Base-by-base conservation (phyloP, 1,140 invertebrate genomes). In the Eufriesea mexicana region DNA sequence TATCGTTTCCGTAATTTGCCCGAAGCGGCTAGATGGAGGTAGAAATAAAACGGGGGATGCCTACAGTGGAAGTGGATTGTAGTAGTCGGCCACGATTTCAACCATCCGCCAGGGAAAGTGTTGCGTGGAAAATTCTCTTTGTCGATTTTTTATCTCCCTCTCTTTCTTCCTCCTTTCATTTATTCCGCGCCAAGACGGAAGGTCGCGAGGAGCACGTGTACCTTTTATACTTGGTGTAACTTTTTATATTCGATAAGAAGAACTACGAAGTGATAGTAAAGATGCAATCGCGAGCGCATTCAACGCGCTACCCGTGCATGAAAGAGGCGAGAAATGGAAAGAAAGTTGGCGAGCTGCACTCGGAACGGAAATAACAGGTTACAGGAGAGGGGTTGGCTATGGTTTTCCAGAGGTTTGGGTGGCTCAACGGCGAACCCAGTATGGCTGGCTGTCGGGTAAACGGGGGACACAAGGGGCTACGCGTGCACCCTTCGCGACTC, bases 401-500 rank as follows among this genome's bases (percentile, higher is more conserved):
- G 70, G 18, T 45, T 72, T 62, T 16, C 28, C 80, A 55, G 55
- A 25, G 35, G 79, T 86, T 86, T 75, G 64, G 64, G 55, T 49
- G 84, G 70, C 42, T 67, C 54, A 86, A 67, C 72, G 59, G 35
- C 9, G 74, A 12, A 74, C 59, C 35, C 66, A 64, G 78, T 79
- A 80, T 45, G 71, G 78, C 72, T 83, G 68, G 70, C 51, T 59
- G 84, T 72, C 67, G 75, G 70, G 78, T 67, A 89, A 90, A 91
- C 88, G 86, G 85, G 86, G 84, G 78, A 83, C 82, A 89, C 89
- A 78, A 81, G 85, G 84, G 81, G 42, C 47, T 86, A 89, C 84
- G 83, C 88, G 90, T 86, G 77, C 79, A 89, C 78, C 80, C 76
- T 45, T 83, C 84, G 77, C 68, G 85, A 84, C 84, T 89, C 67